Conservation (phyloP, 2,888 invertebrate genomes). For the Gnatocerus cornutus region DNA sequence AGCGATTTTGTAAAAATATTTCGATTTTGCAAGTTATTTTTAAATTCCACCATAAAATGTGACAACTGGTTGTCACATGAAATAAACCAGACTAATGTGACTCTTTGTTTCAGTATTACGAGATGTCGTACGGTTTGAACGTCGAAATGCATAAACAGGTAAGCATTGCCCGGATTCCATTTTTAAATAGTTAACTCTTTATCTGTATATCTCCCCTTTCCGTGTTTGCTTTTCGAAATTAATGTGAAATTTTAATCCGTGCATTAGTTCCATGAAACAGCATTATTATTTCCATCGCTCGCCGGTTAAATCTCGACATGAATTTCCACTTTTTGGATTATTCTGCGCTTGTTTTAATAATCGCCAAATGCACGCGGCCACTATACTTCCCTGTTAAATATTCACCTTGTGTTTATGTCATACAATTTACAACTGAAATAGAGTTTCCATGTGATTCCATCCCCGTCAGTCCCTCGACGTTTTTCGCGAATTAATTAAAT, state of each 20-base stretch:
- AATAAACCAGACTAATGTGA: background rate
- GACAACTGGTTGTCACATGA: too few species aligned
- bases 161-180: constrained; percentile 66
- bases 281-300: constrained; percentile 54
- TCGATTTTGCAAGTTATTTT: too few species aligned
- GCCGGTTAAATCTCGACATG: constrained; percentile 54
- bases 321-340: constrained; percentile 57
- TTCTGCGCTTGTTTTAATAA: constrained; percentile 56
- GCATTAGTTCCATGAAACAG: constrained; percentile 46
- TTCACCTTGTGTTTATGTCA: constrained; percentile 40
- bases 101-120: constrained; percentile 86
- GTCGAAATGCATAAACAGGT: constrained; percentile 99
- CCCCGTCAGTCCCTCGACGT: background rate
- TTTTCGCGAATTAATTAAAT: constrained; percentile 22
- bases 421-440: constrained; percentile 16
- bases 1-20: too few species aligned
- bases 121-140: constrained; percentile 97
- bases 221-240: constrained; percentile 38
- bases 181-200: constrained; percentile 6
- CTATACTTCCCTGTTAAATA: constrained; percentile 30
- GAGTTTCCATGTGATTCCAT: constrained; percentile 10
- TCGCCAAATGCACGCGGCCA: constrained; percentile 41
- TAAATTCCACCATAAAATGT: too few species aligned
- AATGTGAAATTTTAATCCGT: constrained; percentile 52
- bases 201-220: constrained; percentile 12